These are phyloP conservation scores for Chaetops frenatus DNA, from an alignment of 2,113 vertebrate genomes.

Conservation along the genomic window DNA sequence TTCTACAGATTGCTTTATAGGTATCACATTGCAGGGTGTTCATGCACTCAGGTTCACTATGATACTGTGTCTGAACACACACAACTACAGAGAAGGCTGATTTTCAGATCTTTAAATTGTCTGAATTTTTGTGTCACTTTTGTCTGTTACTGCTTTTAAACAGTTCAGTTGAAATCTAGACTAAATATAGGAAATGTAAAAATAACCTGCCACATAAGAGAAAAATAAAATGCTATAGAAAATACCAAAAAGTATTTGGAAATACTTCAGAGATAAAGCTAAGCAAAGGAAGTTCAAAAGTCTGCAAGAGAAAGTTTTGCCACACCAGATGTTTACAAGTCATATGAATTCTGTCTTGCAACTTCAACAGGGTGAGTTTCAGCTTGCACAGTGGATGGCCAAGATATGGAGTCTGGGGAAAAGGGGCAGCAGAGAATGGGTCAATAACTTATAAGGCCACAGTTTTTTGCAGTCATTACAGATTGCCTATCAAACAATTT, in stretches of 20 bases:
- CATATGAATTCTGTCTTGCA: not conserved
- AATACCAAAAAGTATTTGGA: not conserved
- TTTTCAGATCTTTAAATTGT: not conserved
- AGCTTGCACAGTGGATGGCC: not conserved
- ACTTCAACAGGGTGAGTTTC: not conserved
- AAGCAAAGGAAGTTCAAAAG: not conserved
- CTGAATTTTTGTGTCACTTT: not conserved
- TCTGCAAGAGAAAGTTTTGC: not conserved
- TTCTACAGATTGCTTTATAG: not conserved
- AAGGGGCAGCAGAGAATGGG: not conserved
- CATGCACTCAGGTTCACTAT: not conserved
- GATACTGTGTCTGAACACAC: not conserved
- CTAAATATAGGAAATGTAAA: not conserved
- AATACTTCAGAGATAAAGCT: not conserved
- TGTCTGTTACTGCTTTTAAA: not conserved
- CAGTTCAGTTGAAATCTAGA: not conserved
- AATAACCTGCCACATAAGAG: not conserved
- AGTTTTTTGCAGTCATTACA: not conserved
- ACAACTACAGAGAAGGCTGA: not conserved
- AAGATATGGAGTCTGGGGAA: not conserved
- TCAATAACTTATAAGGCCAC: not conserved
- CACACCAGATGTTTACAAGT: not conserved
- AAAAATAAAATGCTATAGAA: not conserved
- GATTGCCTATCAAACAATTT: not conserved
- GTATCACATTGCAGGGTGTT: not conserved